Evolutionary conservation across 2,888 invertebrate genomes (phyloP).

Genomic region (Hypolimnas misippus): DNA sequence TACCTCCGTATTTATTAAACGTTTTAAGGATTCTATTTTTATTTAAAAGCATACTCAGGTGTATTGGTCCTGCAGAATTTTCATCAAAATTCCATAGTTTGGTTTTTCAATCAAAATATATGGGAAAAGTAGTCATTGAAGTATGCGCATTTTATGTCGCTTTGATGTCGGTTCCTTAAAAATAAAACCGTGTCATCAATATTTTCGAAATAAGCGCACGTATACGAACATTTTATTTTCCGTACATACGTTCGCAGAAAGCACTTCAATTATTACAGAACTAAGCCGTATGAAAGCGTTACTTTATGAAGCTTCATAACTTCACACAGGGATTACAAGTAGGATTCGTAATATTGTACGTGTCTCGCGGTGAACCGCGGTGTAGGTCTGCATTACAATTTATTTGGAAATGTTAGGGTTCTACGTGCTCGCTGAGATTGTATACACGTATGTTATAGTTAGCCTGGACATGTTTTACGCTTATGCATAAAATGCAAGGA

Average conservation of each 20-base stretch:
- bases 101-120: too few relatives aligned
- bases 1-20: too few relatives aligned
- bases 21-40: too few relatives aligned
- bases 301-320: slow-evolving; percentile 29
- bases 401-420: slow-evolving; percentile 12
- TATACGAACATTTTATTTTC: neutral
- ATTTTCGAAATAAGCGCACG: neutral
- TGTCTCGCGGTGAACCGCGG: slow-evolving; percentile 12
- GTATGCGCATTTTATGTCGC: too few relatives aligned
- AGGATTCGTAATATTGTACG: slow-evolving; percentile 31
- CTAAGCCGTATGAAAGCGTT: slow-evolving; percentile 7
- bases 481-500: neutral
- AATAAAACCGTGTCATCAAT: too few relatives aligned
- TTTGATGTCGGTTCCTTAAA: too few relatives aligned
- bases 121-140: too few relatives aligned
- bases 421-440: neutral
- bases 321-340: slow-evolving; percentile 19
- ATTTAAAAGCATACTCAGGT: too few relatives aligned
- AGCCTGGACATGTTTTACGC: neutral
- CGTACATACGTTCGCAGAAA: neutral
- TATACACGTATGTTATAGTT: slow-evolving; percentile 1
- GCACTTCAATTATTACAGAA: slow-evolving; percentile 7
- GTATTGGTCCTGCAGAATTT: too few relatives aligned
- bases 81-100: too few relatives aligned
- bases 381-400: slow-evolving; percentile 9